Evolutionary conservation across 2,113 vertebrate genomes (phyloP).

Genomic region (Condylura cristata): DNA sequence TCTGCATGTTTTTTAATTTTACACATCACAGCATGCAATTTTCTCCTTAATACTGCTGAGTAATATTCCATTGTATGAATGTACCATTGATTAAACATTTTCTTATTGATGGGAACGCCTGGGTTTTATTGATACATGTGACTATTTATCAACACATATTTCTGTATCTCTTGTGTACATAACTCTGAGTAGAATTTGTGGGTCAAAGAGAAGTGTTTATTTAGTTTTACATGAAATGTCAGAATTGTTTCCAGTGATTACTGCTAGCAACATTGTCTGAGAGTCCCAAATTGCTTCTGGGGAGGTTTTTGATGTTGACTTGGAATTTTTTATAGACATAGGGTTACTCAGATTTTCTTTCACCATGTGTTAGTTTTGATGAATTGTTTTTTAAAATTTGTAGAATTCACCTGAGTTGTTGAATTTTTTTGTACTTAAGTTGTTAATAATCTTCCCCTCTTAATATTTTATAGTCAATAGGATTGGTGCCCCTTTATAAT

Average conservation of each 20-base stretch:
- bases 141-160: background rate
- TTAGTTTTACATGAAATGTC: constrained; percentile 10
- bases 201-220: background rate
- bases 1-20: background rate
- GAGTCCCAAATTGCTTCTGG: background rate
- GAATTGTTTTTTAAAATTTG: background rate
- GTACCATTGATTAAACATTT: background rate
- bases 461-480: background rate
- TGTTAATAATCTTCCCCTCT: background rate
- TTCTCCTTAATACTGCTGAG: background rate
- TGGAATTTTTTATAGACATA: background rate
- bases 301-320: background rate
- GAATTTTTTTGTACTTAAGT: background rate
- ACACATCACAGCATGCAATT: background rate
- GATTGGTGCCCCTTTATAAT: background rate
- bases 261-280: background rate
- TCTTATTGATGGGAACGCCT: background rate
- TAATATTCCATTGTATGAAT: background rate
- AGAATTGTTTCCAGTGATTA: background rate
- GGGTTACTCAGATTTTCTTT: background rate
- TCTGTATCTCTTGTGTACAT: background rate
- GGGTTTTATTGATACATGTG: background rate
- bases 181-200: background rate
- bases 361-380: background rate
- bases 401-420: background rate